phyloP scores from a whole-genome alignment of 2,797 vertebrate genomes.

The Limosa lapponica region DNA sequence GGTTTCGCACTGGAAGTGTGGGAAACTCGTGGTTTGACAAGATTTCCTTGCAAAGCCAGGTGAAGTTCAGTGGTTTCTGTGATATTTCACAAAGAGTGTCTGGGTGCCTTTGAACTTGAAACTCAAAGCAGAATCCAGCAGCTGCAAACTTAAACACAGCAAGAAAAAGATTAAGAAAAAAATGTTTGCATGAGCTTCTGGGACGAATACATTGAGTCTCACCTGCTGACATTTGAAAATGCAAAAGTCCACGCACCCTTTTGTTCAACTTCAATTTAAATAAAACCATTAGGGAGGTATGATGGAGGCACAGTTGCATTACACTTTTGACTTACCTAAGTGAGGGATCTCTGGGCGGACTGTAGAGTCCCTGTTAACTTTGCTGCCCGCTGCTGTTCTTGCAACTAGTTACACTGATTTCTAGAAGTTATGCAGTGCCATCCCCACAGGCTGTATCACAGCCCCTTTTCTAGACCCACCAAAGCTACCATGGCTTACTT shows the following conservation, averaged over 20 bases:
- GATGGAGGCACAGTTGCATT: neutral
- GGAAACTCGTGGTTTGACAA: neutral
- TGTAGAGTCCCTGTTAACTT: neutral
- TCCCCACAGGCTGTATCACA: neutral
- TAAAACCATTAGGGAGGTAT: neutral
- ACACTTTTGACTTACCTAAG: neutral
- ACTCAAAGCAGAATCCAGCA: constrained; percentile 32
- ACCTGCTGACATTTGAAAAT: neutral
- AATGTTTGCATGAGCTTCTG: neutral
- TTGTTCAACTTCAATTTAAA: neutral
- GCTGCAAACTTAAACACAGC: constrained; percentile 32
- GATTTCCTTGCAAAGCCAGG: constrained; percentile 33
- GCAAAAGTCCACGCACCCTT: neutral
- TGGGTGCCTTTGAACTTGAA: constrained; percentile 31
- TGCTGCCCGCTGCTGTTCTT: neutral
- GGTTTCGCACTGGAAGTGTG: neutral
- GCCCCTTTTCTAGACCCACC: neutral
- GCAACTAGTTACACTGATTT: neutral
- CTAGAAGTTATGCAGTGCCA: neutral
- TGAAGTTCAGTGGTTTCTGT: constrained; percentile 43
- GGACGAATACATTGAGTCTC: neutral
- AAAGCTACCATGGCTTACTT: neutral
- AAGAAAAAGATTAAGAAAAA: constrained; percentile 30
- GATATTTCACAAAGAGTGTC: constrained; percentile 13
- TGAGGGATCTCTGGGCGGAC: neutral